Evolutionary conservation across 2,888 invertebrate genomes (phyloP).

Genomic region (Andrena bicolor): DNA sequence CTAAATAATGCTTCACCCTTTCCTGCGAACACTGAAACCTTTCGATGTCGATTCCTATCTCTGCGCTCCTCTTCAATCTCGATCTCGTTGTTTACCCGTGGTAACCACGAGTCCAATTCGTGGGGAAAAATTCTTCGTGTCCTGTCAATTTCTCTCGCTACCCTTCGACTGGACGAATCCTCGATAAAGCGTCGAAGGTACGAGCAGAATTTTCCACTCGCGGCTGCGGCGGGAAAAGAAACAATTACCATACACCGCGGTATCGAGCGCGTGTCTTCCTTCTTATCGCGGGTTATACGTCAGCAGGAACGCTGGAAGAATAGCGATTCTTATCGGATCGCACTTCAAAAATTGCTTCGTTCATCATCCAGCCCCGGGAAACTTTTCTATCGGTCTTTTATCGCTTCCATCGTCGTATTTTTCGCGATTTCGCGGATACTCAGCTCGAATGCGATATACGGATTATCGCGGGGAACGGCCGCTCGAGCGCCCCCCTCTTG

Average conservation of each 20-base stretch:
- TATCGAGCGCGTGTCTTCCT: conserved; percentile 11
- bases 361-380: conserved; percentile 33
- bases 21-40: not conserved
- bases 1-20: conserved; percentile 20
- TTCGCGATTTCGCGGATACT: conserved; percentile 17
- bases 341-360: conserved; percentile 53
- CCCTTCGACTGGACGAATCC: no score
- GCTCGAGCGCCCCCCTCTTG: not conserved
- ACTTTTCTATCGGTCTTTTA: conserved; percentile 49
- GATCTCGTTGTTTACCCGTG: no score
- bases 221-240: not conserved
- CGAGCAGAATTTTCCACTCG: no score
- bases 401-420: conserved; percentile 38
- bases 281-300: conserved; percentile 24
- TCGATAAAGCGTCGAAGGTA: no score
- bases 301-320: conserved; percentile 22
- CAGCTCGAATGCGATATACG: conserved; percentile 9
- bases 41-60: no score
- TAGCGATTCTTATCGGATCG: conserved; percentile 40
- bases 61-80: no score
- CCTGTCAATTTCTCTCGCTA: no score
- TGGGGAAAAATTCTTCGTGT: no score
- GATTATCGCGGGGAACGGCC: conserved; percentile 35
- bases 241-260: conserved; percentile 5
- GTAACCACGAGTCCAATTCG: no score